phyloP scores from a whole-genome alignment of 2,113 vertebrate species.

The Romanogobio albipinnatus region DNA sequence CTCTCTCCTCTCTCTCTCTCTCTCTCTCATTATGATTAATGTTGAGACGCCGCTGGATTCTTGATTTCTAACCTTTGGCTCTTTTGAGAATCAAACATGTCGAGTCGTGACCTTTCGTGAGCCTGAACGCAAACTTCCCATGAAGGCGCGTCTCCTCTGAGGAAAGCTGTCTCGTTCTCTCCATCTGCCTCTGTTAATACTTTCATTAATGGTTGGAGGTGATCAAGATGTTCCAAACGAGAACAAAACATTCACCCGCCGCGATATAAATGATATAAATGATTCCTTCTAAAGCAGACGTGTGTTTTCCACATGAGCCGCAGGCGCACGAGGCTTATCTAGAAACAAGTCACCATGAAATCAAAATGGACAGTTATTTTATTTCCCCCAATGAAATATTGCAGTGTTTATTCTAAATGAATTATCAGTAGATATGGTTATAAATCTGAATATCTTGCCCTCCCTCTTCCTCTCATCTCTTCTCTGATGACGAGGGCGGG shows the following conservation, averaged over 20 bases:
- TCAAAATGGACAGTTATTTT: no score
- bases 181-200: conserved; percentile 59
- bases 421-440: no score
- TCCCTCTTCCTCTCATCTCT: no score
- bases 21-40: conserved; percentile 60
- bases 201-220: conserved; percentile 56
- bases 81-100: conserved; percentile 77
- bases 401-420: no score
- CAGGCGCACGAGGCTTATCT: not conserved
- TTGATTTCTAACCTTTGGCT: conserved; percentile 77
- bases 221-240: conserved; percentile 49
- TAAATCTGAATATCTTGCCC: no score
- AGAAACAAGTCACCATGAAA: not conserved
- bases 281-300: conserved; percentile 39
- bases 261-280: conserved; percentile 32
- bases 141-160: conserved; percentile 14
- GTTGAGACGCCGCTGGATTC: conserved; percentile 71
- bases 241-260: conserved; percentile 27
- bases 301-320: not conserved
- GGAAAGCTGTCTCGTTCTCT: conserved; percentile 43
- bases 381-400: no score
- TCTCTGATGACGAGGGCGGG: no score
- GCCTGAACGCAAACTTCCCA: conserved; percentile 42
- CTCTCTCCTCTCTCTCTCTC: not conserved
- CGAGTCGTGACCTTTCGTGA: conserved; percentile 74